phyloP scores from a whole-genome alignment of 2,113 vertebrate species.

The Centrocercus urophasianus region DNA sequence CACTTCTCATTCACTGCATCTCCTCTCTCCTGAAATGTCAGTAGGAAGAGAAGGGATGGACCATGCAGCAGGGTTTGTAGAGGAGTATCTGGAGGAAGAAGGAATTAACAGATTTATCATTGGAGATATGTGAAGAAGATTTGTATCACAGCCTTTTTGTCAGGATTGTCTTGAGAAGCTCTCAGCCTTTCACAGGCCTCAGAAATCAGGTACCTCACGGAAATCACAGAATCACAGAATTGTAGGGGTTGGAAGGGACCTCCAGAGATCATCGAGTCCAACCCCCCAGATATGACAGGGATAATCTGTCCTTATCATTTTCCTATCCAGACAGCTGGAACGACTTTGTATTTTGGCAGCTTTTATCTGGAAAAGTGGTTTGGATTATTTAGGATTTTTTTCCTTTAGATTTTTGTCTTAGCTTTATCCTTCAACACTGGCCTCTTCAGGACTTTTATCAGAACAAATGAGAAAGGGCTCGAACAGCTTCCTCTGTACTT shows the following conservation, averaged over 20 bases:
- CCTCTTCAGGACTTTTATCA: background rate
- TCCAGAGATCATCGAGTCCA: too few relatives aligned
- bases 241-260: too few relatives aligned
- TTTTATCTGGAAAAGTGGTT: slow-evolving; percentile 1
- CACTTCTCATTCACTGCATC: background rate
- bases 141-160: background rate
- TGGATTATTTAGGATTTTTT: slow-evolving; percentile 4
- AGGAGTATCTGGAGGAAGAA: background rate
- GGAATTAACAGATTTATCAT: background rate
- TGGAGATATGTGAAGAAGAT: background rate
- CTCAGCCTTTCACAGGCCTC: background rate
- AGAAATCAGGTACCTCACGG: background rate
- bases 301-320: background rate
- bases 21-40: background rate
- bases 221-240: background rate
- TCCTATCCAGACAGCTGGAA: background rate
- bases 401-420: slow-evolving; percentile 21
- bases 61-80: background rate
- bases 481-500: background rate
- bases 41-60: background rate
- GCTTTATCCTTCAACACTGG: background rate
- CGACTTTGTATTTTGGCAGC: background rate
- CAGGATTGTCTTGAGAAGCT: background rate
- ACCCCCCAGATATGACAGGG: background rate
- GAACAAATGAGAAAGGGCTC: background rate